Evolutionary conservation across 2,888 invertebrate genomes (phyloP), one percentile per base, ranked within the genome.

Genomic region (Apamea anceps): DNA sequence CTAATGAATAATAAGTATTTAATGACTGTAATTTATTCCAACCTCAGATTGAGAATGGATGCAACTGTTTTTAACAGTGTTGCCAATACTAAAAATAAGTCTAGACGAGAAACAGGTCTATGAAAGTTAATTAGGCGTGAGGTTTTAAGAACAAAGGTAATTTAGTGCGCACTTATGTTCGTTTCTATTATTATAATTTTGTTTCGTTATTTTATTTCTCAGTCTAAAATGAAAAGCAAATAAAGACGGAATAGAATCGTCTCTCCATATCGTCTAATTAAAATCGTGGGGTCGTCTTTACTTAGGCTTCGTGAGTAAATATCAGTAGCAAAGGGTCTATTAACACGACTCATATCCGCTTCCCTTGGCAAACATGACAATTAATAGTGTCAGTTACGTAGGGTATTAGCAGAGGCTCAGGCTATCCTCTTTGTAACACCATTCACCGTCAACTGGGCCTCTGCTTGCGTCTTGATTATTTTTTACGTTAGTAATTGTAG

Each of bases 1-100:
- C 77, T 89, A 79, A 89, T 85, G 89, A 77, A 86, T 89, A 85
- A 82, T 81, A 89, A 83, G 81, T 72, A 74, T 80, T 71, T 75
- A 80, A 90, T 79, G 68, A 75, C 82, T 77, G 79, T 84, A 84
- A 84, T 87, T 81, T 89, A 89, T 89, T 82, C 82, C 77, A 80
- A 81, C 79, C 74, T 83, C 81, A 67, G 75, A 79, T 80, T 79
- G 70, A 86, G 79, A 88, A 83, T 88, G 65, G 37, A 73, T 85
- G 81, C 72, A 81, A 87, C 68, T 89, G 82, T 87, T 87, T 87
- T 79, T 79, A 81, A 45, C n/a, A 81, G 79, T 84, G 80, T 81
- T 90, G 85, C 89, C 81, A 83, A 81, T 79, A 73, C 79, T 84
- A 82, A 86, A 82, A 90, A 84, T 86, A 80, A 79, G 67, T 75